Base-by-base conservation (phyloP, 2,888 invertebrate species). In the Diplolepis rosae region DNA sequence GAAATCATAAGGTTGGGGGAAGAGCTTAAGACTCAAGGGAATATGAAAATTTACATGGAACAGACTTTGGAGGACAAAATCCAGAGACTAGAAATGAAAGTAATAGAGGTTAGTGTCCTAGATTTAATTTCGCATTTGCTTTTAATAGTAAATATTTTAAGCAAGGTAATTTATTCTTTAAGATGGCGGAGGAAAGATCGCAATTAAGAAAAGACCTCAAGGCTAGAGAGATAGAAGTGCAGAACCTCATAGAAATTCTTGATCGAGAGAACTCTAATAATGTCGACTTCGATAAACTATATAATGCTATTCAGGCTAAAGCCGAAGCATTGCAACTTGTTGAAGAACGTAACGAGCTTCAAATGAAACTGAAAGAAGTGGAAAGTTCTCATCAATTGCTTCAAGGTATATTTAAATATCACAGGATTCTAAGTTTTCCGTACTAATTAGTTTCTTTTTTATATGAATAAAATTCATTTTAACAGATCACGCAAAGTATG, bases 281-380 rank as follows among this genome's bases (percentile, higher is more conserved):
- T 54, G 82, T 88, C 35, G 88, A 89, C 76, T 82, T 87, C 39
- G 89, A 90, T 42, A 90, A 91, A 71, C 83, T 92, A 27, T 90
- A 93, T 54, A 91, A 92, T 78, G 90, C 91, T 45, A 91, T 91
- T 45, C 90, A 90, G 52, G 88, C 91, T 13, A 92, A 92, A 79
- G 92, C 93, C 0, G 92, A 93, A 82, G 87, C 92, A 1, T 87
- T 90, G 32, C 90, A 91, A 72, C 83, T 91, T 22, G 89, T 90
- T 71, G 90, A 90, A 70, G 93, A 93, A 80, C 91, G 91, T 77
- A 87, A 90, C 45, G 88, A 88, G 71, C 77, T 88, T 32, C 80
- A 83, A 69, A 80, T 83, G 45, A 85, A 84, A 78, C 79, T 88
- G 56, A 83, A 79, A 30, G 88, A 88, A 66, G 86, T 89, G 69